Evolutionary conservation across 1,140 invertebrate genomes (phyloP).

Genomic region (Platyscapa corneri): DNA sequence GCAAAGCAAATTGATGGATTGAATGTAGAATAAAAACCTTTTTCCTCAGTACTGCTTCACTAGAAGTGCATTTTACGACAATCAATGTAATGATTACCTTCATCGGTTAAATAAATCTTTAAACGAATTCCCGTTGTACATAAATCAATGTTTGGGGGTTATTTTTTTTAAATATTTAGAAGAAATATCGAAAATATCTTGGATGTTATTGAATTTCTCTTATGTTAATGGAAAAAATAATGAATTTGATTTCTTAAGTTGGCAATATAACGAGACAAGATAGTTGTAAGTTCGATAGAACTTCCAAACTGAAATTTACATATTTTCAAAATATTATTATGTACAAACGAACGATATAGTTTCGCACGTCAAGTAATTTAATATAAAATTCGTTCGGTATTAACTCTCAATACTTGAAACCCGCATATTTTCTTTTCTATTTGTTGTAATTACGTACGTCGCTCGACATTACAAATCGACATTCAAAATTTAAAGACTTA

Average conservation of each 20-base stretch:
- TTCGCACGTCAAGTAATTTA: neutral
- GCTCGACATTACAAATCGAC: neutral
- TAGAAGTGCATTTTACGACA: neutral
- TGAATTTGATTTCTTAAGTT: neutral
- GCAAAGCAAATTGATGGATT: too few relatives aligned
- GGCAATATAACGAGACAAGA: neutral
- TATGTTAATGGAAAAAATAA: neutral
- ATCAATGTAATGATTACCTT: neutral
- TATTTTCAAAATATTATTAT: neutral
- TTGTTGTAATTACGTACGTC: neutral
- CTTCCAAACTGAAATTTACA: neutral
- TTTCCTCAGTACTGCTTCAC: neutral
- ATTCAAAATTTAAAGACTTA: neutral
- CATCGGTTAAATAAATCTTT: neutral
- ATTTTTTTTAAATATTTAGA: neutral
- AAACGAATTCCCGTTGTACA: neutral
- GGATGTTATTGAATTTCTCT: neutral
- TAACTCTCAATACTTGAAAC: neutral
- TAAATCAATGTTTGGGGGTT: neutral
- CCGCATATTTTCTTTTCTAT: neutral
- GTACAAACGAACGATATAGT: neutral
- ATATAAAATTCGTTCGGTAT: neutral
- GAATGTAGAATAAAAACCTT: too few relatives aligned
- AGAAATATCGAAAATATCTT: neutral
- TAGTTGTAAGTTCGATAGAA: neutral